Evolutionary conservation across 1,140 invertebrate species (phyloP).

Genomic region (Nymphalis io): DNA sequence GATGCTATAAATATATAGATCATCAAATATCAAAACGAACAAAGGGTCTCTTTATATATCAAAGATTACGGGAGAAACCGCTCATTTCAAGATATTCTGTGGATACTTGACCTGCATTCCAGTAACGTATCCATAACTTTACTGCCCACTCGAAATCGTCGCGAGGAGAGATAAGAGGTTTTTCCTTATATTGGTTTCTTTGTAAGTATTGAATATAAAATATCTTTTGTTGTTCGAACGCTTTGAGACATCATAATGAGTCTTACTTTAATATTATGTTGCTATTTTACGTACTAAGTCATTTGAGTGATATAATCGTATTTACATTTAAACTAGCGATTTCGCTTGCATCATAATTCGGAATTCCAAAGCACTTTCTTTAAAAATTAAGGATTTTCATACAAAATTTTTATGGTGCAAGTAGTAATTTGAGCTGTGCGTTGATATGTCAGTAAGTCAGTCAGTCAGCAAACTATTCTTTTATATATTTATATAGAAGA

Average conservation of each 20-base stretch:
- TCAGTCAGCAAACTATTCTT: too few relatives aligned
- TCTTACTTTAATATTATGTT: too few relatives aligned
- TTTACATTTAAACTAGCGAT: too few relatives aligned
- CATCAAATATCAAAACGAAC: conserved; percentile 3
- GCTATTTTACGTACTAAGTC: too few relatives aligned
- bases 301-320: too few relatives aligned
- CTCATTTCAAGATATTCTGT: conserved; percentile 18
- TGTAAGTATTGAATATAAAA: conserved; percentile 21
- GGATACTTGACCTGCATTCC: conserved; percentile 15
- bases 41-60: conserved; percentile 14
- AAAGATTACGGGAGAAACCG: conserved; percentile 18
- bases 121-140: conserved; percentile 21
- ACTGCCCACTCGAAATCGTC: conserved; percentile 20
- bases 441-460: too few relatives aligned
- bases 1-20: neutral
- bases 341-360: too few relatives aligned
- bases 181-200: conserved; percentile 28
- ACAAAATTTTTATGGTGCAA: too few relatives aligned
- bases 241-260: neutral
- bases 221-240: conserved; percentile 13
- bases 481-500: too few relatives aligned
- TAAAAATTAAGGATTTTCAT: too few relatives aligned
- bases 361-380: too few relatives aligned
- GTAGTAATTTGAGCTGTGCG: too few relatives aligned
- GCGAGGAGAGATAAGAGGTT: conserved; percentile 23